Conservation (phyloP, 2,113 vertebrate species). For the Tragelaphus strepsiceros region DNA sequence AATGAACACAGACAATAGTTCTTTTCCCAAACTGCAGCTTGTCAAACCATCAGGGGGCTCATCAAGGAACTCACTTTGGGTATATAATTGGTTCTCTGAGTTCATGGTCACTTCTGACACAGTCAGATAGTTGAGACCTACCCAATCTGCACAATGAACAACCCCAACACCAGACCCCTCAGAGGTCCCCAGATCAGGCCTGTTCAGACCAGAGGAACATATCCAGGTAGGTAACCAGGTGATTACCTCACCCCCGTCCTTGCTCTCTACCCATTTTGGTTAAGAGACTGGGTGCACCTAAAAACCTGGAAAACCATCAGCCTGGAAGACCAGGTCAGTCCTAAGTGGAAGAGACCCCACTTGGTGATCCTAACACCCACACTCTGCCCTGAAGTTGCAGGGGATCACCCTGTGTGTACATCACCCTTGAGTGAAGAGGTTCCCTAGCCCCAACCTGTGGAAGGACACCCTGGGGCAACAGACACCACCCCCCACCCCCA, state of each 20-base stretch:
- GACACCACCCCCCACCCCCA: fast-evolving
- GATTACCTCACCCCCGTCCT: neutral
- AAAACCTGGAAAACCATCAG: neutral
- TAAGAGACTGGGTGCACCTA: neutral
- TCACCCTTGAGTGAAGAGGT: neutral
- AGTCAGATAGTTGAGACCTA: neutral
- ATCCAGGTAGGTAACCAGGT: neutral
- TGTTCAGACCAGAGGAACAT: neutral
- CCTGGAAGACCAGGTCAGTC: neutral
- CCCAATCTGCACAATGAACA: neutral
- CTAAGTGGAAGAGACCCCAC: neutral
- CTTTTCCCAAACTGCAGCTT: neutral
- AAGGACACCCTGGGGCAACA: neutral
- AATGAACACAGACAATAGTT: neutral
- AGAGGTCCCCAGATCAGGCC: neutral
- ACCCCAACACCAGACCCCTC: neutral
- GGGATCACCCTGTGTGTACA: neutral
- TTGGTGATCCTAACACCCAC: neutral
- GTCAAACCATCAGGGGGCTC: neutral
- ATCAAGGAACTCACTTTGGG: neutral
- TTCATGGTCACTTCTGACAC: neutral
- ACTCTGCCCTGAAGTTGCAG: neutral
- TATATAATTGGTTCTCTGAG: neutral
- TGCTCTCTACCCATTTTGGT: neutral
- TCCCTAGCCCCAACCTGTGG: neutral